Evolutionary conservation across 2,888 invertebrate genomes (phyloP), one percentile per base, ranked within the genome.

Genomic region (Microplitis manilae): DNA sequence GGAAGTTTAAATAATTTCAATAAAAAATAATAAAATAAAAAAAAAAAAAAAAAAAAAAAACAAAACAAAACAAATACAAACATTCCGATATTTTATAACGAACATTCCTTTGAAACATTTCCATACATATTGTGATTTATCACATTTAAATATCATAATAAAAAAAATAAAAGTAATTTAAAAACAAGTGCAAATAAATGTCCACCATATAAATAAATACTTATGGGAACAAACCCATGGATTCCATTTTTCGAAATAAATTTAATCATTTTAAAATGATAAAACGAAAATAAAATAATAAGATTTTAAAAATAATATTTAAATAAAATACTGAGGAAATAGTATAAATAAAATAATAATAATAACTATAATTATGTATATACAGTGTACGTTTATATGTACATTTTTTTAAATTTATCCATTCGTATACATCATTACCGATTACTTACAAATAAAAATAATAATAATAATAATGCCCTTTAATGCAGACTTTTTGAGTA

Each of bases 351-450:
- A 64, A 69, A 73, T 73, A 69, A 69, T 77, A 41, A 77, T 77
- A 77, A 73, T 68, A 60, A 75, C 70, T 72, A 72, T 59, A 40
- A 78, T 39, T 71, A 71, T 76, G 71, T 71, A 65, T 76, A 76
- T 68, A 76, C 59, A 76, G 71, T 64, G 67, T 67, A 71, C 60
- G 71, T 76, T 76, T 76, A 76, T 76, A 67, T 65, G 67, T 76
- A 76, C 76, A 76, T 71, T 71, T 76, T 76, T 71, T 70, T 67
- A 39, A 17, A 41, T 73, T 73, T 50, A 65, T 65, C 65, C 65
- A 65, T 73, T 65, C 65, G 15, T 73, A 65, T 30, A 41, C 64
- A 15, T 64, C 40, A 65, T 40, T 62, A 41, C 41, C 41, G 17
- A 40, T 62, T 73, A 17, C 73, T 30, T 15, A 65, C 39, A 50